Conservation (phyloP, 2,888 invertebrate genomes). For the Mermis nigrescens region DNA sequence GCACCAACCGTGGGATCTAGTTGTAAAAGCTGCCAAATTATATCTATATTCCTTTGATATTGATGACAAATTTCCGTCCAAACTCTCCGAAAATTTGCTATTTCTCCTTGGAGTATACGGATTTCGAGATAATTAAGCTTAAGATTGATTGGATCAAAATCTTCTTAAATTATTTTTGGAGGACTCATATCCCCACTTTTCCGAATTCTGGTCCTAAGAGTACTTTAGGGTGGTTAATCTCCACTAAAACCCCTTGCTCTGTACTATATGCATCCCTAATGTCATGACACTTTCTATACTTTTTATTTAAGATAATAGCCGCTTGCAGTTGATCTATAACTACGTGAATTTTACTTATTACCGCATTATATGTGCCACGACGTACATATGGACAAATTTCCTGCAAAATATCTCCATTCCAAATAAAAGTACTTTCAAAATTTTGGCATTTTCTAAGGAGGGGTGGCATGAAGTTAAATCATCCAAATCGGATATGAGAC, state of each 20-base stretch:
- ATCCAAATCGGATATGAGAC: too few species aligned
- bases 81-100: background rate
- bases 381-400: too few species aligned
- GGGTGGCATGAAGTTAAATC: too few species aligned
- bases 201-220: background rate
- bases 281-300: background rate
- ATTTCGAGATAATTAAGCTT: background rate
- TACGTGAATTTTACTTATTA: too few species aligned
- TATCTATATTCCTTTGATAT: background rate
- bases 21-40: background rate
- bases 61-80: background rate
- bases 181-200: background rate
- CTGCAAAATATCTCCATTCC: too few species aligned
- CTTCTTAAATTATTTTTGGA: background rate
- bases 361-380: too few species aligned
- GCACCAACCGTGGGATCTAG: slow-evolving; percentile 1
- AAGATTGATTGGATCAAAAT: background rate
- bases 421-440: too few species aligned
- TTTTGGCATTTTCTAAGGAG: too few species aligned
- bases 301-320: background rate
- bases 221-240: background rate
- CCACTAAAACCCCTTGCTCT: background rate
- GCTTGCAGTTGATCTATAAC: background rate
- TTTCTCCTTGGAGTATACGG: background rate
- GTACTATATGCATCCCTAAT: background rate